These are phyloP conservation scores for Laothoe populi DNA, from an alignment of 2,888 invertebrate genomes.

Conservation along the genomic window DNA sequence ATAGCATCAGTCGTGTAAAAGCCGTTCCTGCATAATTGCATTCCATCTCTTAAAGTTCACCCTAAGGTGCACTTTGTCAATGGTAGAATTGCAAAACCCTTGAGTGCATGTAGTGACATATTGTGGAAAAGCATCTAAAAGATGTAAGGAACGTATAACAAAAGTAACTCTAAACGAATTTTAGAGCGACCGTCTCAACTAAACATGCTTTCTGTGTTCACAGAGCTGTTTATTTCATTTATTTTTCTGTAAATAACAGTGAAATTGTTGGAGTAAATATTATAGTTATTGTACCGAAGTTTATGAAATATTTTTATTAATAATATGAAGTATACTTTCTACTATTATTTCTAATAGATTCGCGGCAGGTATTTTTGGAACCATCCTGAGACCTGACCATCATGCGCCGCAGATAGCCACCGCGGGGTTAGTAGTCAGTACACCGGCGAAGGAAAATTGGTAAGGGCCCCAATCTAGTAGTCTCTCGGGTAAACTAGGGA, in stretches of 20 bases:
- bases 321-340: too few relatives aligned
- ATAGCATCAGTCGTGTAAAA: background rate
- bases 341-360: too few relatives aligned
- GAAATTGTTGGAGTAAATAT: background rate
- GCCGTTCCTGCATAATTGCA: background rate
- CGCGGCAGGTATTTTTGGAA: too few relatives aligned
- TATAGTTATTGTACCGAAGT: background rate
- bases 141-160: constrained; percentile 1
- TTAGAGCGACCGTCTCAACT: constrained; percentile 7
- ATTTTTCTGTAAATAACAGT: constrained; percentile 3
- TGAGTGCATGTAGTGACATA: constrained; percentile 4
- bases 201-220: constrained; percentile 15
- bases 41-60: background rate
- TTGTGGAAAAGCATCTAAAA: constrained; percentile 14
- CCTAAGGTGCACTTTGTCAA: constrained; percentile 13
- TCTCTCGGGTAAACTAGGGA: too few relatives aligned
- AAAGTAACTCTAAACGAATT: constrained; percentile 21
- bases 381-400: too few relatives aligned
- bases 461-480: too few relatives aligned
- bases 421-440: too few relatives aligned
- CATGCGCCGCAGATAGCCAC: too few relatives aligned
- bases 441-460: too few relatives aligned
- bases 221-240: constrained; percentile 1
- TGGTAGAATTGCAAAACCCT: constrained; percentile 12
- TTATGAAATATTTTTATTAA: background rate